Evolutionary conservation across 2,888 invertebrate genomes (phyloP).

Genomic region (Tuta absoluta): DNA sequence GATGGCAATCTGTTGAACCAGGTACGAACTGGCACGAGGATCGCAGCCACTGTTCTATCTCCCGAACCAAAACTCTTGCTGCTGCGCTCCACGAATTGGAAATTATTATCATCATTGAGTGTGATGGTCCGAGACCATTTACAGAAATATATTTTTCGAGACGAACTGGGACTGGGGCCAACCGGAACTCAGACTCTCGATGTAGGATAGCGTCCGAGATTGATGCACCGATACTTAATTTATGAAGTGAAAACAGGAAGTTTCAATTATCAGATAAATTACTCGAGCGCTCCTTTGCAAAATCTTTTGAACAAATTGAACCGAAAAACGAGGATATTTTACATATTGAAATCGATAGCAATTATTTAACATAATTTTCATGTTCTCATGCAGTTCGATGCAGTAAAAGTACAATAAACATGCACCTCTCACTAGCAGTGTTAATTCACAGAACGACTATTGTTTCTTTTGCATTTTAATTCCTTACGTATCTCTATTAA

Average conservation of each 20-base stretch:
- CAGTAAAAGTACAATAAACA: conserved; percentile 18
- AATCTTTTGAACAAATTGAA: background rate
- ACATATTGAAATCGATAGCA: conserved; percentile 14
- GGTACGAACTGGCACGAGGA: no score
- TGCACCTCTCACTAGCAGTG: conserved; percentile 18
- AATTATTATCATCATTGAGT: no score
- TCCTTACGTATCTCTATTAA: conserved; percentile 23
- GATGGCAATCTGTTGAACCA: no score
- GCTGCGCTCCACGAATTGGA: no score
- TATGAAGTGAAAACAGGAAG: conserved; percentile 20
- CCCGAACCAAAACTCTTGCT: no score
- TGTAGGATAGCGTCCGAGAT: conserved; percentile 1
- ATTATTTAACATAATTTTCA: conserved; percentile 12
- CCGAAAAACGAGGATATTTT: background rate
- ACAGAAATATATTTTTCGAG: no score
- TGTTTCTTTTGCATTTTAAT: conserved; percentile 19
- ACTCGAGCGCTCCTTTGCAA: background rate
- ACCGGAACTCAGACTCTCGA: background rate
- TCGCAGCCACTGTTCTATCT: no score
- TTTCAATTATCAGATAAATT: conserved; percentile 4
- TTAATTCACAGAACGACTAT: conserved; percentile 17
- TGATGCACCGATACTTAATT: conserved; percentile 3
- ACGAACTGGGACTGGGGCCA: no score
- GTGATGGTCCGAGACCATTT: no score
- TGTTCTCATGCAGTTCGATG: conserved; percentile 7